Evolutionary conservation across 2,888 invertebrate genomes (phyloP).

Genomic region (Elegia similella): DNA sequence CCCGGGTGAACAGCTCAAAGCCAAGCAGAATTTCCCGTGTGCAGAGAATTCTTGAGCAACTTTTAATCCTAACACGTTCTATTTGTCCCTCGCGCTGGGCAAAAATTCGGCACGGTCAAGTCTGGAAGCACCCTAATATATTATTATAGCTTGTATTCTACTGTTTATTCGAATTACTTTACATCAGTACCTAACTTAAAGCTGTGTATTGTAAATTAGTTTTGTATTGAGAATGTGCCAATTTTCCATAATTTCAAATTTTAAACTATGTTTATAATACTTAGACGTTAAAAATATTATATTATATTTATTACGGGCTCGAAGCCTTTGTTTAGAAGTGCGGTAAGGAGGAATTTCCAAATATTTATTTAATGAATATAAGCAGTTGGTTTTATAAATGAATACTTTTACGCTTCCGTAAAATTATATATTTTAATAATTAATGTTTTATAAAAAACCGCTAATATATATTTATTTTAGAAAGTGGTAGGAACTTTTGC

Average conservation of each 20-base stretch:
- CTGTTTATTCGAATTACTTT: constrained; percentile 25
- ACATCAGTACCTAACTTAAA: constrained; percentile 18
- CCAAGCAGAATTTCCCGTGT: neutral
- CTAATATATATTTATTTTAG: constrained; percentile 23
- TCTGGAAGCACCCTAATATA: constrained; percentile 13
- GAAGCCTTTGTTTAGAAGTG: constrained; percentile 43
- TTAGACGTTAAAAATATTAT: constrained; percentile 25
- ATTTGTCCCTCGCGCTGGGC: neutral
- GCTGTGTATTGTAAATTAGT: constrained; percentile 24
- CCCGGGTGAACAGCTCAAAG: neutral
- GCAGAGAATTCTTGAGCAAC: neutral
- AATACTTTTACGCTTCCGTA: constrained; percentile 42
- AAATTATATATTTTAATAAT: constrained; percentile 30
- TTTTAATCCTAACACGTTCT: neutral
- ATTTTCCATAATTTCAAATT: constrained; percentile 31
- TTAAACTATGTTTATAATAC: constrained; percentile 23
- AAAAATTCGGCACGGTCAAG: neutral
- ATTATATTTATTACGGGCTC: constrained; percentile 41
- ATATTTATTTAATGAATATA: constrained; percentile 39
- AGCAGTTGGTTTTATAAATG: constrained; percentile 35
- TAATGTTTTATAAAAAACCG: constrained; percentile 23
- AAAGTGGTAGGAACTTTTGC: constrained; percentile 4
- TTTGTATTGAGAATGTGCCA: constrained; percentile 44
- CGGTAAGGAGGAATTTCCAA: constrained; percentile 36
- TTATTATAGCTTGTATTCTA: constrained; percentile 32